Conservation (phyloP, 1,140 invertebrate species). For the Doryteuthis pealeii region DNA sequence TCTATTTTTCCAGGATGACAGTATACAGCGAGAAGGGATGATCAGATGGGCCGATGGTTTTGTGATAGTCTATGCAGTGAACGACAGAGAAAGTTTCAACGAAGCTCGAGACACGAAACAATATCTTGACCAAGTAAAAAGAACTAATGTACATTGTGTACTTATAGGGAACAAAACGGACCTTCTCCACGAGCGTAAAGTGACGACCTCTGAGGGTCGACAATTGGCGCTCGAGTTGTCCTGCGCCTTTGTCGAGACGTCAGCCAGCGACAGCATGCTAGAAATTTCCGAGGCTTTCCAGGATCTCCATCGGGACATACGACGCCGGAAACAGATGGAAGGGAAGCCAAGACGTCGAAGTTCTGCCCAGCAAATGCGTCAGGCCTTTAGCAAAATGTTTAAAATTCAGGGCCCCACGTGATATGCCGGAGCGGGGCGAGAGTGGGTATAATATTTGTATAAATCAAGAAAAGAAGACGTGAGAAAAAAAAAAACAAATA, state of each 20-base stretch:
- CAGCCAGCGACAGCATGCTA: slow-evolving; percentile 77
- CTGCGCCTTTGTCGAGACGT: slow-evolving; percentile 83
- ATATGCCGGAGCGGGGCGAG: not conserved
- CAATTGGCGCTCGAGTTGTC: slow-evolving; percentile 72
- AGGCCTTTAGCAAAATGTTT: slow-evolving; percentile 54
- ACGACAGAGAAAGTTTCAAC: slow-evolving; percentile 79
- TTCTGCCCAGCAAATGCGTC: slow-evolving; percentile 56
- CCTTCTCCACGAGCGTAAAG: slow-evolving; percentile 86
- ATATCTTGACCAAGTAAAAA: slow-evolving; percentile 70
- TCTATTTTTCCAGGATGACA: slow-evolving; percentile 42
- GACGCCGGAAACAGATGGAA: slow-evolving; percentile 50
- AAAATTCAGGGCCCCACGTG: slow-evolving; percentile 30
- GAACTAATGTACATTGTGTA: slow-evolving; percentile 66
- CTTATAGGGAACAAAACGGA: slow-evolving; percentile 89
- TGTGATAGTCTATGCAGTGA: slow-evolving; percentile 88
- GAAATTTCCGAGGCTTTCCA: slow-evolving; percentile 52
- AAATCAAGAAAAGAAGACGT: too few relatives aligned
- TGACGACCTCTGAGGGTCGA: slow-evolving; percentile 81
- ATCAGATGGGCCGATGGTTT: slow-evolving; percentile 87
- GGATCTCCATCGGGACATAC: slow-evolving; percentile 56
- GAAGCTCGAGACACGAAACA: slow-evolving; percentile 70
- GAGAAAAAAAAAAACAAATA: too few relatives aligned
- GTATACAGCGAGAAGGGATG: slow-evolving; percentile 71
- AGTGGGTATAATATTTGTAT: too few relatives aligned
- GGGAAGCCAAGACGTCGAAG: slow-evolving; percentile 51